Base-by-base conservation (phyloP, 2,797 vertebrate species). In the Sphenodon punctatus region DNA sequence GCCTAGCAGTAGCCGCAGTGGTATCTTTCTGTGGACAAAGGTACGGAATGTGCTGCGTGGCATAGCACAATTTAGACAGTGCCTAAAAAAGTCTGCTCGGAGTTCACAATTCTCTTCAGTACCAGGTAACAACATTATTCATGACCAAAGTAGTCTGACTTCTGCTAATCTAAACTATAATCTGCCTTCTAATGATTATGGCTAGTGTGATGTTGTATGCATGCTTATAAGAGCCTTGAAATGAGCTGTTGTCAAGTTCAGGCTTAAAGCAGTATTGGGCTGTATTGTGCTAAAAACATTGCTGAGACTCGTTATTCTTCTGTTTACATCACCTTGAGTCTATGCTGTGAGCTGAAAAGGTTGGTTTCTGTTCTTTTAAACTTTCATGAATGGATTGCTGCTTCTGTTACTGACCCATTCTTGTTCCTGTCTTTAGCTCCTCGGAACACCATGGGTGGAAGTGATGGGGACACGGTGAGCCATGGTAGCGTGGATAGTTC, bases 21-120 rank as follows among this genome's bases (percentile, higher is more conserved):
- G 98, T 49, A 95, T 96, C 78, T 99, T 99, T 88, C 97, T 99
- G 91, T 99, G 99, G 99, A 98, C 97, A 78, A 99, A 99, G 93
- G 93, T 99, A 66, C 96, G 98, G 9, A 99, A 99, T 39, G 96
- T 99, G 60, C 84, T 99, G 39, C 96, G 90, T 30, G 98, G 97
- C 65, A 97, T 98, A 75, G 95, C 95, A 7, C 98, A 98, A 67
- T 99, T 99, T 94, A 98, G 97, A 78, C 96, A 96, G 19, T 95
- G 96, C 39, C 90, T 97, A 39, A 94, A 92, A 88, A 96, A 93
- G 41, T 89, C 95, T 16, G 60, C 94, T 13, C 91, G 88, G 65
- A 95, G 76, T 82, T 93, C 79, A 75, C 90, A 78, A 65, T 58
- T 91, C 14, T 90, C 94, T 51, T 91, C 90, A 59, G 49, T 91